Evolutionary conservation across 2,888 invertebrate species (phyloP), one percentile per base, ranked within the genome.

Genomic region (Drosophila infuscata): DNA sequence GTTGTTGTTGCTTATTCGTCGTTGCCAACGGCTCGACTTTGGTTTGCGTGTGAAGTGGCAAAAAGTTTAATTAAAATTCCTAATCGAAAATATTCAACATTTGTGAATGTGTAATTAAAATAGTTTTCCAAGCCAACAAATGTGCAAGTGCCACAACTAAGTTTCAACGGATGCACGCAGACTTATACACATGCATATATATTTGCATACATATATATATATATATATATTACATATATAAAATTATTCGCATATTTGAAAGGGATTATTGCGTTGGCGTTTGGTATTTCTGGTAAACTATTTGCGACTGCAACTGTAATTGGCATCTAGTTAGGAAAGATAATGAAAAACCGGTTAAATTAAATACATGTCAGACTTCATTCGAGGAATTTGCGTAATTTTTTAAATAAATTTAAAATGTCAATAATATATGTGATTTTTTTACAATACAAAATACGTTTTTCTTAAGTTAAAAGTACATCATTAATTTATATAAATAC

Each of bases 51-150:
- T 70, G 60, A 75, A 71, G 75, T 78, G 74, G 82, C 79, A 80
- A 81, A 91, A 91, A 89, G 77, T 89, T 89, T 91, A 89, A 90
- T 89, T 91, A 89, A 91, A 91, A 90, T 89, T 91, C 89, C 88
- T 81, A 85, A 80, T 91, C 82, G 79, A 85, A 90, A 91, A 84
- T 89, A 81, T 81, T 85, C 81, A 79, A 74, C 86, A 89, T 82
- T 89, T 86, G 81, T 71, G 79, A 88, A 84, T 91, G 83, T 70
- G 81, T 90, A 91, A 91, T 91, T 91, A 91, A 91, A 91, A 91
- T 91, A 91, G 91, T 91, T 91, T 88, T 79, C 49, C 73, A 61
- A 72, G 56, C 74, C 68, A 89, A 71, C 79, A 75, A 82, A 56
- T 74, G 56, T 59, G 68, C 64, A 59, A 72, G 54, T 32, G 46